Base-by-base conservation (phyloP, 1,140 invertebrate genomes). In the Anadara kagoshimensis region DNA sequence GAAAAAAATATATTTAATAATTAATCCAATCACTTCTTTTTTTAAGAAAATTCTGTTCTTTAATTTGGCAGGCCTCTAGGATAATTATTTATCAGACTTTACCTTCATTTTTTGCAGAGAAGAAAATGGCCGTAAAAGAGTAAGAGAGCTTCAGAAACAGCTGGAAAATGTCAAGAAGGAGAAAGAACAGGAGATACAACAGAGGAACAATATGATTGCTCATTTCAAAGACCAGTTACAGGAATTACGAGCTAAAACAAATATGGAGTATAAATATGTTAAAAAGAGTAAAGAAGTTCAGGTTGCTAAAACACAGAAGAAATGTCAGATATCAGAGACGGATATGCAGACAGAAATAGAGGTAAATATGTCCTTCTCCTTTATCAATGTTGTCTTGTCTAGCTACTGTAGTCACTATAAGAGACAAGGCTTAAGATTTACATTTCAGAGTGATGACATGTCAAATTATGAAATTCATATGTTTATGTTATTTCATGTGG, bases 251-350 rank as follows among this genome's bases (percentile, higher is more conserved):
- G 87, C 87, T 7, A 89, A 89, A 56, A 88, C 86, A 20, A 87
- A 82, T 74, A 89, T 88, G 87, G 88, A 89, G 63, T 83, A 84
- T 18, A 89, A 88, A 74, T 89, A 89, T 78, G 84, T 89, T 20
- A 87, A 87, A 73, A 89, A 89, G 58, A 84, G 79, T 75, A 82
- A 85, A 0, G 85, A 89, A 56, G 87, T 89, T 0, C 66, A 76
- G 29, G 84, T 89, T 14, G 80, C 84, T 5, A 86, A 89, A 76
- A 85, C 87, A 41, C 86, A 88, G 79, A 89, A 89, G 67, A 73
- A 74, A 24, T 87, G 85, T 63, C 57, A 56, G 0, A 53, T 88
- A 36, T 76, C 80, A 0, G 88, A 90, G 76, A 83, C 85, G 59
- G 74, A 84, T 18, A 74, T 83, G 47, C 84, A 85, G 58, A 83